Evolutionary conservation across 1,140 invertebrate genomes (phyloP).

Genomic region (Asobara japonica): DNA sequence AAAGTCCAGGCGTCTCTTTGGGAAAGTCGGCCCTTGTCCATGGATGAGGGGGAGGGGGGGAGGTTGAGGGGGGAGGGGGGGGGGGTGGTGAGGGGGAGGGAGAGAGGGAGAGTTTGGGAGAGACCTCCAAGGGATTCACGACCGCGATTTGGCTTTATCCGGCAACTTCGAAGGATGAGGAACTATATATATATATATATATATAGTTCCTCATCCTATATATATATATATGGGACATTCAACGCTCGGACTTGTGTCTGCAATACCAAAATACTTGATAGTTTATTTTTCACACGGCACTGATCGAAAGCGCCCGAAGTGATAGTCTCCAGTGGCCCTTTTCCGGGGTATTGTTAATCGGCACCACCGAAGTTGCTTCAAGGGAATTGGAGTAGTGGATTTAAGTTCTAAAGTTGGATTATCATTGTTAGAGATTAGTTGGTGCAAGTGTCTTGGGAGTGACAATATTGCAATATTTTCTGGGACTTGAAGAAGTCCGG

Average conservation of each 20-base stretch:
- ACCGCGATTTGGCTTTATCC: slow-evolving; percentile 4
- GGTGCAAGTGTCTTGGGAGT: not conserved
- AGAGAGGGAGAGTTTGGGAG: not conserved
- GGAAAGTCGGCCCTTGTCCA: not conserved
- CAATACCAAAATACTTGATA: not conserved
- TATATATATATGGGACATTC: too few relatives aligned
- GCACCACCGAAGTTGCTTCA: not conserved
- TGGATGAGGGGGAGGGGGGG: not conserved
- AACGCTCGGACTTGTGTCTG: not conserved
- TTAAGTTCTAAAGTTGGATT: slow-evolving; percentile 3
- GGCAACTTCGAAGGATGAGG: not conserved
- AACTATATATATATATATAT: not conserved
- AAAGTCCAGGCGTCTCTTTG: not conserved
- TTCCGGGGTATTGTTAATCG: not conserved
- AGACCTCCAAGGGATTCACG: not conserved
- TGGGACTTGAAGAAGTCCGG: not conserved
- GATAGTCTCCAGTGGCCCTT: slow-evolving; percentile 4
- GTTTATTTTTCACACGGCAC: not conserved
- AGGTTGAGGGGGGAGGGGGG: not conserved
- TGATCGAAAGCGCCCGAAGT: not conserved
- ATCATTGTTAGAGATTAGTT: not conserved
- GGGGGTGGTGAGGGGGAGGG: not conserved
- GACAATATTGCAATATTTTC: not conserved
- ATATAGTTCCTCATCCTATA: too few relatives aligned
- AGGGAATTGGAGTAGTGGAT: not conserved